phyloP scores from a whole-genome alignment of 2,113 vertebrate genomes.

The Gobiocypris rarus region DNA sequence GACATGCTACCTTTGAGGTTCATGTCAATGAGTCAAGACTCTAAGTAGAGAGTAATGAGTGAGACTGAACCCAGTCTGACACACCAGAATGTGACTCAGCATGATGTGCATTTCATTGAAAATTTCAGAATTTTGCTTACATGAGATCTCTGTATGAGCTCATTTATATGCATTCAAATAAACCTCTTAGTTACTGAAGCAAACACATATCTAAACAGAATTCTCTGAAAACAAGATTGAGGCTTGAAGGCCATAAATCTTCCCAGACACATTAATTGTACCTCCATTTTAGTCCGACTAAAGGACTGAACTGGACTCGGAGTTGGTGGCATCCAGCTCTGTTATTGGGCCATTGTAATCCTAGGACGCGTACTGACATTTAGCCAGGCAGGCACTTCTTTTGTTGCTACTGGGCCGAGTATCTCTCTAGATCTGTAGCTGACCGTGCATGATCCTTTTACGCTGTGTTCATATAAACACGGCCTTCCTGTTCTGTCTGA shows the following conservation, averaged over 20 bases:
- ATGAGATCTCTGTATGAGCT: constrained; percentile 12
- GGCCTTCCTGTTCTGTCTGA: constrained; percentile 49
- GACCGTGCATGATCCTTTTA: constrained; percentile 68
- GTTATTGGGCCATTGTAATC: constrained; percentile 66
- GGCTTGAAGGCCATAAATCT: constrained; percentile 4
- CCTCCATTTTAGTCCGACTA: constrained; percentile 27
- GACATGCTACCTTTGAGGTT: background rate
- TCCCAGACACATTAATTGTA: background rate
- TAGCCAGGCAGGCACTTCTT: constrained; percentile 74
- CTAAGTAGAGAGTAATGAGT: constrained; percentile 25
- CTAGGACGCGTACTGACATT: constrained; percentile 68
- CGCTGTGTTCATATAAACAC: constrained; percentile 28
- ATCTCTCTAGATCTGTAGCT: constrained; percentile 65
- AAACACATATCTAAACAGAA: background rate
- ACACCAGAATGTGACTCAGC: constrained; percentile 44
- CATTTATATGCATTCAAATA: constrained; percentile 7
- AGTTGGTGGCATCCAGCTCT: constrained; percentile 60
- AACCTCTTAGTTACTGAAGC: background rate
- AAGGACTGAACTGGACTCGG: background rate
- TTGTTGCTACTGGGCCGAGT: constrained; percentile 69
- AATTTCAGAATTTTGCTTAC: background rate
- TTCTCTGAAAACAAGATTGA: background rate
- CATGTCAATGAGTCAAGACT: too few relatives aligned
- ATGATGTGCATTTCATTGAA: constrained; percentile 29
- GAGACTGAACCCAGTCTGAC: background rate